A percentile compares a stretch with the other conserved stretches of the same genome.
Conservation (phyloP, 2,888 invertebrate genomes). For the Drosophila anomalata region DNA sequence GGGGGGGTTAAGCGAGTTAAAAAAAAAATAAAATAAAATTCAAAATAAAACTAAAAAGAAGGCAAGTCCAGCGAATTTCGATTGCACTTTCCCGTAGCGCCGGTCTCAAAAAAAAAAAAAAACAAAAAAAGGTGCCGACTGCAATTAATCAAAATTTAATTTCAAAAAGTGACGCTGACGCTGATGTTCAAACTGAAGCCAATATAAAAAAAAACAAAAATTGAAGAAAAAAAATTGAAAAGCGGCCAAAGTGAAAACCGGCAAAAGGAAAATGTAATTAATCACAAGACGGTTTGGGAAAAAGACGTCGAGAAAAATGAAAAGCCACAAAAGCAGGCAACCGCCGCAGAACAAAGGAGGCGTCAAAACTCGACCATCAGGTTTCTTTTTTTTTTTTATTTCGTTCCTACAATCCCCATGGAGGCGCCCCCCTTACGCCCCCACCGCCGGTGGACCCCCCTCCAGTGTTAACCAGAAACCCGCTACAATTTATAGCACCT, state of each 20-base stretch:
- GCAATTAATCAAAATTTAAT: constrained; percentile 77
- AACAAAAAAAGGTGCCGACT: constrained; percentile 41
- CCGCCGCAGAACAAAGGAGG: constrained; percentile 52
- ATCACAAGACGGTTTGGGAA: constrained; percentile 62
- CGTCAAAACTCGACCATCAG: constrained; percentile 43
- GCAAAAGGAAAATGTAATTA: constrained; percentile 72
- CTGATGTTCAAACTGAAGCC: constrained; percentile 27
- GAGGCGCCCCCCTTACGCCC: constrained; percentile 8
- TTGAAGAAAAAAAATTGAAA: constrained; percentile 60
- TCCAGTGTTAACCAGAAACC: constrained; percentile 25
- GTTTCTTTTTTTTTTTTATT: not conserved
- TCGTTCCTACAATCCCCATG: not conserved
- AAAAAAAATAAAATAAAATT: not conserved
- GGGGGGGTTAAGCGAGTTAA: constrained; percentile 20
- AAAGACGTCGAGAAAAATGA: constrained; percentile 35
- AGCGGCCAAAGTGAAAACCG: constrained; percentile 65
- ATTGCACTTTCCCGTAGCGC: constrained; percentile 72
- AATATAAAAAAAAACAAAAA: constrained; percentile 46
- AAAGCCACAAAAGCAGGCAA: constrained; percentile 50
- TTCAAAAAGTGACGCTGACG: constrained; percentile 66
- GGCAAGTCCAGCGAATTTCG: constrained; percentile 72
- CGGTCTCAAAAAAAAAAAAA: constrained; percentile 41
- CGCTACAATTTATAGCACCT: constrained; percentile 55
- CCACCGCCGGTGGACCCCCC: not conserved
- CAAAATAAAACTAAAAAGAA: not conserved